A percentile compares a stretch with the other conserved stretches of the same genome.
Conservation (phyloP, 2,113 vertebrate species). For the Craseonycteris thonglongyai region DNA sequence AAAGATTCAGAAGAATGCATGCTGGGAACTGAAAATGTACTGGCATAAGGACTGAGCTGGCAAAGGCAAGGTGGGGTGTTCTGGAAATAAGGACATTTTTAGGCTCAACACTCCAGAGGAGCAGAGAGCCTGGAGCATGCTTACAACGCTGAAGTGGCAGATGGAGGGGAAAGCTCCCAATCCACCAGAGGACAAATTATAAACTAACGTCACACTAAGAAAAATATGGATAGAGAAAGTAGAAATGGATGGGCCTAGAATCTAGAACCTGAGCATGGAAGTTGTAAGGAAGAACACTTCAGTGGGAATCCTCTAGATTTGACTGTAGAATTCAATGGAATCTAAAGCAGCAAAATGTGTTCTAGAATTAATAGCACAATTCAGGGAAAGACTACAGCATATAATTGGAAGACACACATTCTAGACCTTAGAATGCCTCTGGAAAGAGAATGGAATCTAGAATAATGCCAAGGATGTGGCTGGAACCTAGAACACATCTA, state of each 20-base stretch:
- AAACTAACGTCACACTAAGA: not conserved
- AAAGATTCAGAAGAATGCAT: not conserved
- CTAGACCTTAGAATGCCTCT: not conserved
- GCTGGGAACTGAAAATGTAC: slow-evolving; percentile 29
- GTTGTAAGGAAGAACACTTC: not conserved
- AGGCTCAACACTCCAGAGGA: slow-evolving; percentile 41
- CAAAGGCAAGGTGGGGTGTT: not conserved
- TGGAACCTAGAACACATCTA: not conserved
- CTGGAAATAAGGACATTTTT: slow-evolving; percentile 47
- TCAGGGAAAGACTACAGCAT: not conserved
- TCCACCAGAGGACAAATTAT: not conserved
- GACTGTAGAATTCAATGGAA: not conserved
- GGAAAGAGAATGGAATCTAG: not conserved
- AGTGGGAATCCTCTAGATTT: not conserved
- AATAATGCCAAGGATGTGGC: not conserved
- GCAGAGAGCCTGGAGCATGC: slow-evolving; percentile 39
- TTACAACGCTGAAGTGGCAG: slow-evolving; percentile 29
- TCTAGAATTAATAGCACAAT: not conserved
- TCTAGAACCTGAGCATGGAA: not conserved
- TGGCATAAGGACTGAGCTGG: slow-evolving; percentile 36
- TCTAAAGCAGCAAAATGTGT: not conserved
- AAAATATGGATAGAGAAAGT: not conserved
- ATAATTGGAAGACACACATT: not conserved
- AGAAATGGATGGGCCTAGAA: not conserved
- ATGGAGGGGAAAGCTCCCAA: not conserved